Evolutionary conservation across 2,113 vertebrate genomes (phyloP), one percentile per base, ranked within the genome.

Genomic region (Fukomys damarensis): DNA sequence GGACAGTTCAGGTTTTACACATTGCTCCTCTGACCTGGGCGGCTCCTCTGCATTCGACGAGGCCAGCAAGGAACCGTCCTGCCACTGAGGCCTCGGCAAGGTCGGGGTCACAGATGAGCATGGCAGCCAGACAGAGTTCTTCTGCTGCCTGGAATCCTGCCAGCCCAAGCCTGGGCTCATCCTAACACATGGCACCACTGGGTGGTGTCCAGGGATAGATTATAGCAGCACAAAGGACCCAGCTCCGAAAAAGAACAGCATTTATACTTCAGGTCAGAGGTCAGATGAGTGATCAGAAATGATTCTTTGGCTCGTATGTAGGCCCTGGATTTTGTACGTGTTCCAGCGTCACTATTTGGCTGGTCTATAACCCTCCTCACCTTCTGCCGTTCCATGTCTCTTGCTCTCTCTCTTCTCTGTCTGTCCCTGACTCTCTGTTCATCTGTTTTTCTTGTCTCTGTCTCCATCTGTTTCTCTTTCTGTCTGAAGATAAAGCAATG

Each of bases 401-500:
- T 13, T 17, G 5, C 7, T 32, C 16, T 22, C 26, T 26, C 14
- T 28, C 56, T 8, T 30, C n/a, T 20, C 38, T 19, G 13, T 30
- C 8, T 77, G 28, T 84, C 4, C 13, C 38, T 59, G 1, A 10
- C 10, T 81, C 9, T 61, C 22, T 89, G 3, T 59, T 12, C 26
- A 56, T 22, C 16, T 22, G 35, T 17, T 17, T 7, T 49, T 24
- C 80, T 14, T 72, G 12, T 56, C 28, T 59, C 10, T 13, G 7
- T 63, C 2, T 68, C 61, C 76, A 3, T 76, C 16, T 35, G 17
- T 19, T 8, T 11, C 35, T 46, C 61, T 46, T 17, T 81, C n/a
- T 43, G 13, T 88, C 65, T 43, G n/a, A 96, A 97, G 96, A 96
- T 96, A 91, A 96, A 83, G 87, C 89, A 97, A 96, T 95, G 97